Evolutionary conservation across 2,888 invertebrate species (phyloP), one percentile per base, ranked within the genome.

Genomic region (Orthosia gothica): DNA sequence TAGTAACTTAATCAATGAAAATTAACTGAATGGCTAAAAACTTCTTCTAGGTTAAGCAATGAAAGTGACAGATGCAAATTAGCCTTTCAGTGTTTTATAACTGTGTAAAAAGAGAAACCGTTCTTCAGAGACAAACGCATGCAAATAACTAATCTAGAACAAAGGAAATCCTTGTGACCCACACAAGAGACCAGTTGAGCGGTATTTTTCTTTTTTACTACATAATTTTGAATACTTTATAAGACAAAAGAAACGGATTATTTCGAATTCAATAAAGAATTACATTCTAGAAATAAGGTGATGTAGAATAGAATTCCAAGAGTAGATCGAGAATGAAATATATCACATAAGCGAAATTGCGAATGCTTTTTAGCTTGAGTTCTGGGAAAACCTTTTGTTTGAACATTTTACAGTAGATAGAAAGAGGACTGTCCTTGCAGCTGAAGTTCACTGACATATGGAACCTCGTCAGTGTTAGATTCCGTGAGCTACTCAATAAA

Each of bases 101-200:
- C 69, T 55, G n/a, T 50, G 18, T 63, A 26, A 76, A 76, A 76
- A 12, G 52, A 59, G 47, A 81, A 76, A 75, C 26, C 7, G 58
- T 54, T 63, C 47, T 61, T 45, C 54, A 80, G 59, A 47, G 49
- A 59, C 78, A 77, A 77, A 68, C 49, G 67, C 49, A 62, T 63
- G 62, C 62, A 78, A 82, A 82, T 57, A 57, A 66, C 68, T 82
- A 64, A 54, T 77, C 63, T 59, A 68, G 74, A 13, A 55, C 78
- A 82, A 82, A 82, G 58, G 54, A 55, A 77, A 50, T 69, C 45
- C 52, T 77, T 45, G 69, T 66, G 62, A 15, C 49, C 49, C 67
- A 52, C 47, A 76, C 55, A 52, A 55, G 15, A 54, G 23, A 23
- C 7, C 54, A 74, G 57, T 5, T 15, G 20, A 80, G 45, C 20